phyloP scores from a whole-genome alignment of 2,113 vertebrate genomes.

The Sorex fumeus region DNA sequence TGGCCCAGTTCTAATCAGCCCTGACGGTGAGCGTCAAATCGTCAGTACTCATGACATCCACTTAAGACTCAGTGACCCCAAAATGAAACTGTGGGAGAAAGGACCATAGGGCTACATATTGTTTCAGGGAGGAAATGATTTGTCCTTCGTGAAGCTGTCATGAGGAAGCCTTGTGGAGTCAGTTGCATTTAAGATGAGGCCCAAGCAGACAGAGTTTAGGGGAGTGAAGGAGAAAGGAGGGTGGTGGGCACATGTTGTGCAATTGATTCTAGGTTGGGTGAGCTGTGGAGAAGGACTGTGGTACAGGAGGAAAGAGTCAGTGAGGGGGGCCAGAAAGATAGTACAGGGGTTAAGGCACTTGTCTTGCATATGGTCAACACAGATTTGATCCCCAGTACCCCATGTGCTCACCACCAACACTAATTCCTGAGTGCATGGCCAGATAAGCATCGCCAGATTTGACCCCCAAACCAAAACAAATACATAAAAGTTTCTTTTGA shows the following conservation, averaged over 20 bases:
- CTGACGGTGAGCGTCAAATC: background rate
- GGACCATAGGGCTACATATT: background rate
- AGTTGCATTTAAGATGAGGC: background rate
- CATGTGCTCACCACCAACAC: too few relatives aligned
- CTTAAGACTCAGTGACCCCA: background rate
- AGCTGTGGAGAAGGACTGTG: background rate
- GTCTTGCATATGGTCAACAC: too few relatives aligned
- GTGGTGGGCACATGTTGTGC: background rate
- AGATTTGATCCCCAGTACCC: too few relatives aligned
- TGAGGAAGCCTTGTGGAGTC: background rate
- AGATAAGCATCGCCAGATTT: too few relatives aligned
- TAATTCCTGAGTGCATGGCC: too few relatives aligned
- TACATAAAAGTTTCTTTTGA: background rate
- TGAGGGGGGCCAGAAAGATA: background rate
- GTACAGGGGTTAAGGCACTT: too few relatives aligned
- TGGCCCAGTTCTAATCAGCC: background rate
- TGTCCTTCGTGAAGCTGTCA: background rate
- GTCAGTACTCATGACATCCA: background rate
- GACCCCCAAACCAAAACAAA: too few relatives aligned
- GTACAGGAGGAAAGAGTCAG: background rate
- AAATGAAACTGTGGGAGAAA: background rate
- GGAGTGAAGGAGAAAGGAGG: background rate
- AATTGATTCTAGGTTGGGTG: background rate
- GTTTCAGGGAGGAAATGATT: background rate
- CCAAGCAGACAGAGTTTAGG: background rate